Percentiles rank a stretch among this genome's conserved stretches.
These are phyloP conservation scores for Lycophotia porphyrea DNA, from an alignment of 2,888 invertebrate species.

Conservation along the genomic window DNA sequence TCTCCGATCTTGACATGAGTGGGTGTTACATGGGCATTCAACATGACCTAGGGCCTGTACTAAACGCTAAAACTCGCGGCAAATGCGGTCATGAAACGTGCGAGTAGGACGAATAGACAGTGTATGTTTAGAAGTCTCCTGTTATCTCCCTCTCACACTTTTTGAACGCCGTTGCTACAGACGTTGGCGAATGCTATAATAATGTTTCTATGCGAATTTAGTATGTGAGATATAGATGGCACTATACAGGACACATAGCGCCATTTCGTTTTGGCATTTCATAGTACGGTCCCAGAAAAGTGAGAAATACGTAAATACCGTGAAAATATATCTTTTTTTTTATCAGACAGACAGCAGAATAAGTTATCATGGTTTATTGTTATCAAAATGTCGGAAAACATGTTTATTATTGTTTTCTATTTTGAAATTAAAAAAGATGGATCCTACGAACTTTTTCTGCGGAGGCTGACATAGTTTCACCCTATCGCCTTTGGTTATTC, in stretches of 20 bases:
- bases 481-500: not conserved
- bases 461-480: not conserved
- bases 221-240: not conserved
- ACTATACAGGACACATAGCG: not conserved
- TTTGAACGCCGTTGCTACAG: not conserved
- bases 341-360: not conserved
- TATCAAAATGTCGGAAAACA: not conserved
- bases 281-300: not conserved
- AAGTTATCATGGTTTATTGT: not conserved
- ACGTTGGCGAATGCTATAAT: not conserved
- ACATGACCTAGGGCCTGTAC: too few species aligned
- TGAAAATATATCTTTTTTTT: not conserved
- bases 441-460: not conserved
- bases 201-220: not conserved
- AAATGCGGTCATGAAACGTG: not conserved
- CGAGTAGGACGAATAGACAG: not conserved
- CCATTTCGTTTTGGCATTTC: not conserved
- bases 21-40: too few species aligned
- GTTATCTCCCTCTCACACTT: constrained; percentile 5
- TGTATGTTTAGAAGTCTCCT: not conserved
- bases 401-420: constrained; percentile 2
- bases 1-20: too few species aligned
- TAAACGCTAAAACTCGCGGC: not conserved
- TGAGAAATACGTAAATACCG: not conserved
- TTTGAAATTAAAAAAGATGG: not conserved